Base-by-base conservation (phyloP, 2,797 vertebrate species). In the Ptychobarbus kaznakovi region DNA sequence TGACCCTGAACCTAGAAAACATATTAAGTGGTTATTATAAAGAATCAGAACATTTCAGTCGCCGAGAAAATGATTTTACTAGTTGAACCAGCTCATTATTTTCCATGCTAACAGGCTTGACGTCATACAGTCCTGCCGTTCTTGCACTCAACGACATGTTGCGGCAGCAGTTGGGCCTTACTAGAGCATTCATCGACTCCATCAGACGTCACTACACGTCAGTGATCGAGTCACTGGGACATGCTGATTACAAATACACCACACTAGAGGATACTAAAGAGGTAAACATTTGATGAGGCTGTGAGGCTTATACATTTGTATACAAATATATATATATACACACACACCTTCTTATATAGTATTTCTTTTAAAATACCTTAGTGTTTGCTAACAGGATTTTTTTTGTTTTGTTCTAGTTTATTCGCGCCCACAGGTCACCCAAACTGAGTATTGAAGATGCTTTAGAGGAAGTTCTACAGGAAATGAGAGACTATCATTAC, bases 231-330 rank as follows among this genome's bases (percentile, higher is more conserved):
- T 95, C 95, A 0, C 87, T 98, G 16, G 97, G 96, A 4, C 88
- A 81, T 0, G 95, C 97, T 1, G 58, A 90, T 7, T 97, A 97
- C 93, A 95, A 91, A 88, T 99, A 99, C 92, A 97, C 96, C 15
- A 97, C 94, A 0, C 92, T 99, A 90, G 94, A 97, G 87, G 96
- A 97, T 49, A 93, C 96, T 58, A 95, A 94, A 73, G 92, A 96
- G 96, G 97, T 97, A 8, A 65, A 12, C 28, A 75, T 32, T 46
- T 4, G 7, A 32, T 2, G 4, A 6, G 13, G 12, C n/a, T n/a
- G n/a, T 73, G 44, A 28, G 20, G 53, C 8, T 58, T 58, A 58
- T 0, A 58, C 53, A 51, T 6, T 40, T 40, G 12, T 46, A 13
- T 1, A n/a, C n/a, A n/a, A n/a, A n/a, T n/a, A n/a, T n/a, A n/a